phyloP scores from a whole-genome alignment of 64 coral and sea anemone species.

The Actinia tenebrosa region DNA sequence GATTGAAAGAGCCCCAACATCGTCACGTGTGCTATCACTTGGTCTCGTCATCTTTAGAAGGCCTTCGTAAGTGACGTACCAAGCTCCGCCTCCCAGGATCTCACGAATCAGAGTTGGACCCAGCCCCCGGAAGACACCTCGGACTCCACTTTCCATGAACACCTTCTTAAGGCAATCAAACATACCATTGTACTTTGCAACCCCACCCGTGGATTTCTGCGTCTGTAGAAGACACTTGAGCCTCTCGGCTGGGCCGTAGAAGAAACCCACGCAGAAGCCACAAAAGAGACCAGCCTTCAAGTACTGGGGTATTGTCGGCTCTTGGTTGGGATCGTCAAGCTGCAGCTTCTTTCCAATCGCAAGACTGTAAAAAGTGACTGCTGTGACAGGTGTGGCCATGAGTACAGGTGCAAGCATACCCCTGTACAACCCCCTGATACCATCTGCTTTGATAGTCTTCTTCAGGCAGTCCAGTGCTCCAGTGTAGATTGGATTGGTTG shows the following conservation, averaged over 20 bases:
- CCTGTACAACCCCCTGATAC: slow-evolving; percentile 39
- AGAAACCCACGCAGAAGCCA: slow-evolving; percentile 29
- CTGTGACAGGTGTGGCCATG: slow-evolving; percentile 47
- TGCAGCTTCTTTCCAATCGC: slow-evolving; percentile 52
- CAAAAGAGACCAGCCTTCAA: slow-evolving; percentile 65
- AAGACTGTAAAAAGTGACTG: slow-evolving; percentile 60
- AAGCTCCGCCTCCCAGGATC: slow-evolving; percentile 42
- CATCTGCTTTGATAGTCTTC: slow-evolving; percentile 22
- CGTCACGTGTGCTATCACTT: slow-evolving; percentile 42
- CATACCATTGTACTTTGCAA: slow-evolving; percentile 42
- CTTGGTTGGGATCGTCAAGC: slow-evolving; percentile 15
- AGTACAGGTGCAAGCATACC: slow-evolving; percentile 56
- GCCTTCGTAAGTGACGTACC: slow-evolving; percentile 67
- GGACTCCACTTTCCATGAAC: slow-evolving; percentile 34
- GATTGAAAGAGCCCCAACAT: slow-evolving; percentile 32
- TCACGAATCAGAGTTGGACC: slow-evolving; percentile 48
- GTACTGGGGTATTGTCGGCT: slow-evolving; percentile 29
- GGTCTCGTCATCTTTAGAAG: slow-evolving; percentile 24
- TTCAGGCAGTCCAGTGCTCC: slow-evolving; percentile 31
- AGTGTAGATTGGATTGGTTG: background rate
- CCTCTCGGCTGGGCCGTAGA: slow-evolving; percentile 50
- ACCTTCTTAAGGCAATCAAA: slow-evolving; percentile 41
- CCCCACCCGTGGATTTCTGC: slow-evolving; percentile 41
- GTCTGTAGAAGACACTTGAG: slow-evolving; percentile 76
- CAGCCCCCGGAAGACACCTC: slow-evolving; percentile 56